Evolutionary conservation across 2,888 invertebrate species (phyloP), one percentile per base, ranked within the genome.

Genomic region (Hypercompe scribonia): DNA sequence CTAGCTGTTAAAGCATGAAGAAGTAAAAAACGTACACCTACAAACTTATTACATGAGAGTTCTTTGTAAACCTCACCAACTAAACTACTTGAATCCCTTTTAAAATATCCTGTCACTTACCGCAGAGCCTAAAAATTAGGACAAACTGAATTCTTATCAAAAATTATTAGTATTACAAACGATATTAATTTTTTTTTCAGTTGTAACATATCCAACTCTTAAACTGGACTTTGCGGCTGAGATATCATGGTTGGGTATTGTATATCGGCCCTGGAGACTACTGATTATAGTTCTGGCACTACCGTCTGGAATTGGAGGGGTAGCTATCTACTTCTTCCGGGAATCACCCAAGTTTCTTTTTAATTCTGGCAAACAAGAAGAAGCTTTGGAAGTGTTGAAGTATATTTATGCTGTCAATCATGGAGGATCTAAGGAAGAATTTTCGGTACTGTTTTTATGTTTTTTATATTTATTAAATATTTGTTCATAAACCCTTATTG

Each of bases 341-440:
- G 98, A 98, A 89, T 98, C 97, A 72, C 98, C 98, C 0, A 98
- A 98, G 89, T 98, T 97, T 88, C 93, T 97, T 70, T 95, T 97
- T 31, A 96, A 97, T 42, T 96, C 96, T 78, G 97, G 97, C 0
- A 93, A 96, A 76, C 93, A 94, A 1, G 96, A 96, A 0, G 96
- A 96, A 77, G 97, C 98, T 0, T 84, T 98, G 72, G 87, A 89
- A 8, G 94, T 95, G 0, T 77, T 96, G 82, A 92, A 86, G 76
- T 88, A 86, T 15, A 95, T 96, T 36, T 90, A 95, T 75, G 85
- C 88, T 33, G 79, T 91, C 2, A 95, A 95, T 74, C 89, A 94
- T 78, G 81, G 84, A 58, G 75, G 86, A 2, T 79, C 87, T 2
- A 88, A 87, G 46, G 88, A 90, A 13, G 89, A 89, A n/a, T 94